A percentile compares a stretch with the other conserved stretches of the same genome.
Evolutionary conservation across 2,888 invertebrate genomes (phyloP).

Genomic region (Muschampia plurimacula): DNA sequence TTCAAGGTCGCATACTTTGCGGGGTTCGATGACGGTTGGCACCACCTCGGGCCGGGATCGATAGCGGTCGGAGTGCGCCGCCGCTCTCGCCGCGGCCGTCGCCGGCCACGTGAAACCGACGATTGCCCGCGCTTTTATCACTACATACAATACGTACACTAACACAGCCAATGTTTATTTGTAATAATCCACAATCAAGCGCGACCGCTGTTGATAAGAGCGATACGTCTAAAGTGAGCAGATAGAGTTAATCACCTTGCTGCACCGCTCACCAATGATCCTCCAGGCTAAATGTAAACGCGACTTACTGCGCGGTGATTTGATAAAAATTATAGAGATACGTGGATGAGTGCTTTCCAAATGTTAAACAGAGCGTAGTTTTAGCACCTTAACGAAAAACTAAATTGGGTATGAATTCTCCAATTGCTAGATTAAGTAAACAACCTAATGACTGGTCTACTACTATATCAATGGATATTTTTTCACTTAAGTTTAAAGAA

Average conservation of each 20-base stretch:
- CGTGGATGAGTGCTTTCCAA: no score
- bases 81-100: background rate
- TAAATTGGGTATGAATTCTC: no score
- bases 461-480: no score
- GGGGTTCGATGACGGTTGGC: conserved; percentile 67
- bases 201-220: conserved; percentile 15
- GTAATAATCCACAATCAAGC: background rate
- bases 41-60: conserved; percentile 74
- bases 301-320: background rate
- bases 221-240: conserved; percentile 8
- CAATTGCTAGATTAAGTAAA: no score
- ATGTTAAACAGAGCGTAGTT: background rate
- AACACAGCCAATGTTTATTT: conserved; percentile 26
- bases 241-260: conserved; percentile 12
- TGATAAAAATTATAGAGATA: no score
- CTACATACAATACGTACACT: conserved; percentile 21
- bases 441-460: no score
- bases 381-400: no score
- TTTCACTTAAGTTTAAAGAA: no score
- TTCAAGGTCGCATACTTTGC: no score
- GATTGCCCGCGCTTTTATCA: conserved; percentile 58
- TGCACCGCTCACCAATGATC: background rate
- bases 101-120: conserved; percentile 58
- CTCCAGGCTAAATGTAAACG: background rate
- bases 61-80: conserved; percentile 76